Conservation (phyloP, 1,140 invertebrate species). For the Brachionus asplanchnoidis region DNA sequence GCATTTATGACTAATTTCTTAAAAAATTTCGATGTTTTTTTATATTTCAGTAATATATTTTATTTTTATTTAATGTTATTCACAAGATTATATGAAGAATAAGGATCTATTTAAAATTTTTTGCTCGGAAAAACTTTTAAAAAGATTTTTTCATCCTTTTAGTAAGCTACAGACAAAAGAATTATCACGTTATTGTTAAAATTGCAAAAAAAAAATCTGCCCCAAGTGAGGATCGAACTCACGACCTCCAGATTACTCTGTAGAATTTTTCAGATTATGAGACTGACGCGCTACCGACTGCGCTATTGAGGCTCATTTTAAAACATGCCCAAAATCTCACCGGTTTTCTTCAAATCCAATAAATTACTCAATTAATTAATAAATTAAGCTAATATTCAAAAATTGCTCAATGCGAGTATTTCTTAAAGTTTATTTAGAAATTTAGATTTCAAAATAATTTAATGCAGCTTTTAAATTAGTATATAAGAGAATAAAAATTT, state of each 20-base stretch:
- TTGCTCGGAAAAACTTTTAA: no score
- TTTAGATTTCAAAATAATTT: not conserved
- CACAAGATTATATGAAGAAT: no score
- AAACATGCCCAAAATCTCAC: not conserved
- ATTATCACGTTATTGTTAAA: no score
- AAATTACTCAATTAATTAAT: not conserved
- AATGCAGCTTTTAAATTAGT: not conserved
- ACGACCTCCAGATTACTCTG: not conserved
- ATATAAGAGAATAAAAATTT: conserved; percentile 62
- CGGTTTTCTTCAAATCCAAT: not conserved
- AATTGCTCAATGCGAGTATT: not conserved
- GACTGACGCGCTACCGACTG: not conserved
- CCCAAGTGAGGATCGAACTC: not conserved
- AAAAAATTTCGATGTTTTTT: no score
- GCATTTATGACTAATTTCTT: no score
- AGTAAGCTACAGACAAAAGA: no score
- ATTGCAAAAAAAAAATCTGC: not conserved
- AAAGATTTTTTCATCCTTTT: no score
- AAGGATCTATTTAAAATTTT: no score
- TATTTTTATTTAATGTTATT: no score
- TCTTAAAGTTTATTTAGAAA: not conserved
- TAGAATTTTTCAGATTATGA: not conserved
- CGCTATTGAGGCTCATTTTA: not conserved
- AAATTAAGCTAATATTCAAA: not conserved
- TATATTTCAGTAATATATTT: no score